Base-by-base conservation (phyloP, 2,113 vertebrate genomes). In the Cyprinodon variegatus region DNA sequence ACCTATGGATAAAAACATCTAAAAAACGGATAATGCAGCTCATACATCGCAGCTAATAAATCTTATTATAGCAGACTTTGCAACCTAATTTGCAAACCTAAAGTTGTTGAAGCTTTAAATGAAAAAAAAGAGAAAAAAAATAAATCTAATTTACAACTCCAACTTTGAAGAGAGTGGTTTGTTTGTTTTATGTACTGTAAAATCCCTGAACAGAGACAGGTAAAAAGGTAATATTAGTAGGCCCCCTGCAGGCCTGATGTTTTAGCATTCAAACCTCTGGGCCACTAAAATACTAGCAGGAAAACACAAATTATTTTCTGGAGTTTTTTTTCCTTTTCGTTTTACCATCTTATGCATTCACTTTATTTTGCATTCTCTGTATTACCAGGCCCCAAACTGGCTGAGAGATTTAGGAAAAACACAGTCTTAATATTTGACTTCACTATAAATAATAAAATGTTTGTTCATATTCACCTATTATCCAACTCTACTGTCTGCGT, bases 211-310 rank as follows among this genome's bases (percentile, higher is more conserved):
- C 17, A 76, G 17, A 40, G 17, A 65, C 53, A 70, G 70, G 53
- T 43, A 43, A 48, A 15, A 71, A 83, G 74, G 81, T 79, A 67
- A 82, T 66, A 67, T 81, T 71, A 87, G 87, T 83, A 61, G 62
- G 84, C 84, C 88, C 79, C 75, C 89, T 89, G 80, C 84, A 89
- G 89, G 90, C 65, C 62, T 65, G 11, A 29, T 39, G 15, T 14
- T 40, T 46, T 60, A 74, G 8, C 22, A 60, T 13, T 48, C 43
- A 40, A 39, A 74, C 40, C 22, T 45, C 65, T 11, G 40, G n/a
- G 48, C 76, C 61, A 29, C 46, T 1, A 12, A 46, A 38, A 1
- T 20, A 57, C 17, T 3, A n/a, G 8, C 4, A 65, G 20, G 12
- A 22, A 12, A 65, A 39, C 61, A 74, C 40, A 14, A 43, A 74